Percentiles rank a stretch among this genome's conserved stretches.
These are phyloP conservation scores for Gastrophryne carolinensis DNA, from an alignment of 2,797 vertebrate species.

Conservation along the genomic window DNA sequence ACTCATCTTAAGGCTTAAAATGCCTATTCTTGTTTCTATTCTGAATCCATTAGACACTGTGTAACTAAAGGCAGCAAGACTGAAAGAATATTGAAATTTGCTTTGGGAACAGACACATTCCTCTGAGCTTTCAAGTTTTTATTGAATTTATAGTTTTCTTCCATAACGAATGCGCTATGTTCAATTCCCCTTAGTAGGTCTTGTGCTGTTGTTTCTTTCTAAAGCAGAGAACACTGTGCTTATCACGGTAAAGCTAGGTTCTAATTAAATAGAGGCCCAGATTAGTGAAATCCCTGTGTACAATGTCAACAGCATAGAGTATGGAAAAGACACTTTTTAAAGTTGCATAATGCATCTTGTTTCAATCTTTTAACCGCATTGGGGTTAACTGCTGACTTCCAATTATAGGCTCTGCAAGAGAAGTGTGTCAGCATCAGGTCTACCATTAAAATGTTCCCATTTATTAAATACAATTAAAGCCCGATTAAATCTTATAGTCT, in stretches of 20 bases:
- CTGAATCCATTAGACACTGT: slow-evolving; percentile 7
- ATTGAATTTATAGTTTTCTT: slow-evolving; percentile 27
- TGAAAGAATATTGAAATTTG: slow-evolving; percentile 28
- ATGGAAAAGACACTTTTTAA: slow-evolving; percentile 1
- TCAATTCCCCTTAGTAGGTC: background rate
- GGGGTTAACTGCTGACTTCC: too few species aligned
- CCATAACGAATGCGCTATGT: background rate
- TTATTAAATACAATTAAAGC: too few species aligned
- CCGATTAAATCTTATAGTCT: too few species aligned
- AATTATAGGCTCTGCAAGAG: too few species aligned
- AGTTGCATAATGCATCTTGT: slow-evolving; percentile 2
- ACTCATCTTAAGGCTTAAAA: slow-evolving; percentile 21
- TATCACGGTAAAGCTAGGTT: slow-evolving; percentile 36
- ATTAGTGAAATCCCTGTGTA: slow-evolving; percentile 31
- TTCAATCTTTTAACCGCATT: slow-evolving; percentile 5
- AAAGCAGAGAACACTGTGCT: slow-evolving; percentile 37
- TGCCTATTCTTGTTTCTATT: background rate
- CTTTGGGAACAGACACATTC: slow-evolving; percentile 12
- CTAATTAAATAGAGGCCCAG: slow-evolving; percentile 34
- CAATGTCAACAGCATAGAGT: slow-evolving; percentile 28
- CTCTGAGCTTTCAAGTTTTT: slow-evolving; percentile 3
- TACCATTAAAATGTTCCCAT: too few species aligned
- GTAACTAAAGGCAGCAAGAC: slow-evolving; percentile 15
- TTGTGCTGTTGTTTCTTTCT: slow-evolving; percentile 9
- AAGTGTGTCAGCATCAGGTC: too few species aligned